Base-by-base conservation (phyloP, 2,888 invertebrate species). In the Drosophila emarginata region DNA sequence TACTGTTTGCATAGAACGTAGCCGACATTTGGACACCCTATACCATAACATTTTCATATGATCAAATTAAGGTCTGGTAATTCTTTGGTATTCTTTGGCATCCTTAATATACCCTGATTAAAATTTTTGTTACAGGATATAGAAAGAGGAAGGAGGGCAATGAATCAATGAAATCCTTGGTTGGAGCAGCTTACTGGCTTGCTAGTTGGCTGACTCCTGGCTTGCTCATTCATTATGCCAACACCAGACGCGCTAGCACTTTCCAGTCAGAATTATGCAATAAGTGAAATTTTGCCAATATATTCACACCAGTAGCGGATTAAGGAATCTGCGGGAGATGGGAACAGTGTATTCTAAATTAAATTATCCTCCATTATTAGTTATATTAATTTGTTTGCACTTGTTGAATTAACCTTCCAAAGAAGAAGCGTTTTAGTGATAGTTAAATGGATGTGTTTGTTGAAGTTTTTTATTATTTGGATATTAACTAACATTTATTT, bases 141-240 rank as follows among this genome's bases (percentile, higher is more conserved):
- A 12, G 11, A 11, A 45, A 12, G 45, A 21, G 6, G 45, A 45
- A 73, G 68, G 61, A 60, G 65, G 64, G 67, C 28, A 67, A 78
- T 86, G 82, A 81, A 82, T 82, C 82, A 87, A 79, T 60, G 65
- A 62, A 6, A 69, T 69, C 72, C 61, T 56, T 60, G 64, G 37
- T 58, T 45, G 80, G 53, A 70, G 73, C 63, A 76, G 64, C 69
- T 72, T 71, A 45, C 45, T 45, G 45, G 45, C 45, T 45, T 45
- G 18, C 66, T 81, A 74, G 68, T 67, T 80, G 64, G 73, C 54
- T 83, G 79, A 51, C 67, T 75, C 69, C 63, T 66, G 72, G 69
- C 70, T 79, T 78, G 77, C 87, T 82, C 76, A 82, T 82, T 82
- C 87, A 82, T 82, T 82, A 82, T 86, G 82, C 82, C 82, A 82